Percentiles rank a stretch among this genome's conserved stretches.
Evolutionary conservation across 2,113 vertebrate genomes (phyloP).

Genomic region (Oncorhynchus gorbuscha): DNA sequence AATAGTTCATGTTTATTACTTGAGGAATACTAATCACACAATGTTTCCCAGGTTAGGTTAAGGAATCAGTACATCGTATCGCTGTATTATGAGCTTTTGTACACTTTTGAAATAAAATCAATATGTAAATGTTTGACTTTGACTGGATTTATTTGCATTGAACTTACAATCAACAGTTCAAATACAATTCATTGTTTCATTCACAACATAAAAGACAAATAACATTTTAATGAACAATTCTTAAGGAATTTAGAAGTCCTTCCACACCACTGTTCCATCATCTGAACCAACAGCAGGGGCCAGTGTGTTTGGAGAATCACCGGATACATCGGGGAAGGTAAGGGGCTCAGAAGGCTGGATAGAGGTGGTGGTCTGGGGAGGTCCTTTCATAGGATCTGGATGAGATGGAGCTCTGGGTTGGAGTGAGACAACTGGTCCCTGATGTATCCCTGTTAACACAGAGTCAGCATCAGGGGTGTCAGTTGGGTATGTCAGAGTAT

Average conservation of each 20-base stretch:
- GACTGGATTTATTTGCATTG: conserved; percentile 34
- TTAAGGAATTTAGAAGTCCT: background rate
- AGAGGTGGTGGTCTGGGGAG: background rate
- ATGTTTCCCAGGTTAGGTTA: background rate
- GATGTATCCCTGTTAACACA: background rate
- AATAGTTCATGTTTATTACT: background rate
- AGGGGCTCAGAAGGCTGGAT: background rate
- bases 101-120: conserved; percentile 59
- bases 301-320: background rate
- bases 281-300: background rate
- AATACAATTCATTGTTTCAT: background rate
- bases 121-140: conserved; percentile 10
- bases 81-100: conserved; percentile 24
- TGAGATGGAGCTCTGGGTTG: background rate
- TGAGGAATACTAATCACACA: background rate
- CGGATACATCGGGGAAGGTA: background rate
- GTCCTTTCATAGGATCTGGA: background rate
- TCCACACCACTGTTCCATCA: background rate
- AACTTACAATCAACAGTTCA: background rate
- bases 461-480: background rate
- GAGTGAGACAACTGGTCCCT: background rate
- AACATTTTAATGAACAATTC: background rate
- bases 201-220: background rate
- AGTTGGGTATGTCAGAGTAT: background rate
- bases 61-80: conserved; percentile 26